phyloP scores from a whole-genome alignment of 2,888 invertebrate species.

The Tenthredo livida region DNA sequence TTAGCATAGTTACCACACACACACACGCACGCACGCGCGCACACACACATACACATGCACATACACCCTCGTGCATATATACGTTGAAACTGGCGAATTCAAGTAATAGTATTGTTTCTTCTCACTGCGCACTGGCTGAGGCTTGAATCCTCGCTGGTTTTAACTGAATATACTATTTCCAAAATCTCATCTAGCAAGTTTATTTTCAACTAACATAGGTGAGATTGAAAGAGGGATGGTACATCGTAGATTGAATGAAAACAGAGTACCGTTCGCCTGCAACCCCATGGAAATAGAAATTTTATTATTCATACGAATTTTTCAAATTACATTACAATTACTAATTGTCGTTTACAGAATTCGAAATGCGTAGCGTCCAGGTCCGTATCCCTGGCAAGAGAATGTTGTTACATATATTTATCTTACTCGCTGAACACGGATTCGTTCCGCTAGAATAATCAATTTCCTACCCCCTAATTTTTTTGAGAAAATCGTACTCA shows the following conservation, averaged over 20 bases:
- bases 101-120: constrained; percentile 21
- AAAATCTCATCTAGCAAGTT: neutral
- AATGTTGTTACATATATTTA: neutral
- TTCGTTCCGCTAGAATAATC: neutral
- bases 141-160: neutral
- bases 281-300: neutral
- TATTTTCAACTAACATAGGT: neutral
- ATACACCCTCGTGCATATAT: neutral
- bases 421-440: neutral
- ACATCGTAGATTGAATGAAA: neutral
- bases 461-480: neutral
- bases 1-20: constrained; percentile 56
- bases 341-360: neutral
- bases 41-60: constrained; percentile 45
- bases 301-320: neutral
- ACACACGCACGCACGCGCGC: constrained; percentile 42
- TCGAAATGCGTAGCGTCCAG: too few species aligned
- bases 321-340: neutral
- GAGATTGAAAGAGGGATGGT: neutral
- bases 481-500: neutral
- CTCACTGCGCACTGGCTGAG: neutral
- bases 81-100: neutral
- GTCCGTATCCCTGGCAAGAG: too few species aligned
- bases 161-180: neutral
- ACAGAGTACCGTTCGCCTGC: neutral